Evolutionary conservation across 2,888 invertebrate species (phyloP).

Genomic region (Helobdella robusta): DNA sequence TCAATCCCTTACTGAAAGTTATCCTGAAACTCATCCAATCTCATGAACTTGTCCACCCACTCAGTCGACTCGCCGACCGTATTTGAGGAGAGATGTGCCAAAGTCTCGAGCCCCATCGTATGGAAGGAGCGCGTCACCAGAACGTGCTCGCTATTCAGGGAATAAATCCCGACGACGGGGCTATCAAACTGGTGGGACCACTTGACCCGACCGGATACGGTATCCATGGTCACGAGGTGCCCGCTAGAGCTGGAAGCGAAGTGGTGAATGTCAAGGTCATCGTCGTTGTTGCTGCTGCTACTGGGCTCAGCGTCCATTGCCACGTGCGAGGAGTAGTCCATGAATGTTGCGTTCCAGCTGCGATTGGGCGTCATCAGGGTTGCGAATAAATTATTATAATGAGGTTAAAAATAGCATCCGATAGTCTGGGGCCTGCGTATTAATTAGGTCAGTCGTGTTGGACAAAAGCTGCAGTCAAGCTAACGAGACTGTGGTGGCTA

Average conservation of each 20-base stretch:
- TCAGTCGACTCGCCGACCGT: constrained; percentile 42
- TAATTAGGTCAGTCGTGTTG: no score
- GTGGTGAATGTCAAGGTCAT: constrained; percentile 51
- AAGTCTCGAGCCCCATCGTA: constrained; percentile 75
- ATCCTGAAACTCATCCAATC: constrained; percentile 38
- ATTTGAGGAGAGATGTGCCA: constrained; percentile 50
- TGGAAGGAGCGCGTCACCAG: constrained; percentile 76
- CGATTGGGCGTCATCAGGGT: no score
- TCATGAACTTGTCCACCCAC: constrained; percentile 44
- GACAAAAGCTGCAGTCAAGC: neutral
- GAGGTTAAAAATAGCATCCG: no score
- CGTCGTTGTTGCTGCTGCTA: no score
- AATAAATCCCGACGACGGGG: constrained; percentile 80
- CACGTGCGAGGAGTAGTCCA: constrained; percentile 75
- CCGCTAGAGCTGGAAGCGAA: constrained; percentile 79
- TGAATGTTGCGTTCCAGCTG: constrained; percentile 91
- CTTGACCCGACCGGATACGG: constrained; percentile 62
- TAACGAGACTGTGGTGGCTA: neutral
- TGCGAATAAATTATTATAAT: no score
- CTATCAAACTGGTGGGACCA: constrained; percentile 81
- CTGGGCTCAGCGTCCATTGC: constrained; percentile 60
- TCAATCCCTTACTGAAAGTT: no score
- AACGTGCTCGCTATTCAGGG: constrained; percentile 51
- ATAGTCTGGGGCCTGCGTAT: neutral
- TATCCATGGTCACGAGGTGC: constrained; percentile 71